Evolutionary conservation across 2,888 invertebrate genomes (phyloP), one percentile per base, ranked within the genome.

Genomic region (Watsonalla binaria): DNA sequence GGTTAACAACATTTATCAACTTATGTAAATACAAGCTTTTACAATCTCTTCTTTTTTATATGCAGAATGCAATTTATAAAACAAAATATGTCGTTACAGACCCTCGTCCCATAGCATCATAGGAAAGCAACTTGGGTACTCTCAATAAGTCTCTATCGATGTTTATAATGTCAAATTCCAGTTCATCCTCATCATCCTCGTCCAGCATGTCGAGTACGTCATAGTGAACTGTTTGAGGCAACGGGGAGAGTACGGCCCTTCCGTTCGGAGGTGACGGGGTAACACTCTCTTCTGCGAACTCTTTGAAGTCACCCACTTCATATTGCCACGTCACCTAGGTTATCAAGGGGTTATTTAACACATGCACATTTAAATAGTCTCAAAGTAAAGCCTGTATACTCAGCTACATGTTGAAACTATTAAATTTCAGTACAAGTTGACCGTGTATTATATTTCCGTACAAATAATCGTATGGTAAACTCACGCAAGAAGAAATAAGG

Each of bases 131-230:
- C 48, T 76, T 67, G 0, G 87, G 87, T 52, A 86, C 72, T 54
- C 75, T 70, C 58, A 89, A 53, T 42, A 82, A 64, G 13, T 79
- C 67, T 0, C 75, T 76, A 46, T 84, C 80, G 46, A 90, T 90
- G 55, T 90, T 90, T 7, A 90, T 63, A 34, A 90, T 90, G 35
- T 89, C 89, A 51, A 78, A 90, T 34, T 93, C 91, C 51, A 92
- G 81, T 42, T 94, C 86, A 0, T 91, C 75, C 0, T 92, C 91
- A 0, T 92, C 90, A 34, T 92, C 91, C 49, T 82, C 76, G 42
- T 11, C 11, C 11, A 88, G 61, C 2, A 86, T 62, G 6, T 77
- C 62, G 6, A 86, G 55, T 6, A 84, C 67, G 6, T 80, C 74
- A 15, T 72, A 55, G 52, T 76, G 70, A 0, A 66, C 15, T 33